These are phyloP conservation scores for Schrankia costaestrigalis DNA, from an alignment of 2,888 invertebrate genomes.

Conservation along the genomic window DNA sequence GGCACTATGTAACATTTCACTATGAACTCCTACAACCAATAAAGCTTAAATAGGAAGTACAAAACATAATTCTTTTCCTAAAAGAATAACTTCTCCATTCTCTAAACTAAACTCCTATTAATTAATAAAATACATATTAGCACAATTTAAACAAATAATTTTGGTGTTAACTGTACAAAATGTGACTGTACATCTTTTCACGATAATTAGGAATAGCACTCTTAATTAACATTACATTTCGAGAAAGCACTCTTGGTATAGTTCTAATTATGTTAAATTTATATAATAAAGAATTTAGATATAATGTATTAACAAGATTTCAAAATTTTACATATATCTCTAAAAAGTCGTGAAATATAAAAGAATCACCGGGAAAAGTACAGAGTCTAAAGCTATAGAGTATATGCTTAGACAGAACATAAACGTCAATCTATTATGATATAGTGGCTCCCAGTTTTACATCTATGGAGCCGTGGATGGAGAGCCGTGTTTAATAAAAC, in stretches of 20 bases:
- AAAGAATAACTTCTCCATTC: slow-evolving; percentile 71
- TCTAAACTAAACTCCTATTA: slow-evolving; percentile 42
- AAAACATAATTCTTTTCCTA: slow-evolving; percentile 74
- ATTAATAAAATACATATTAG: slow-evolving; percentile 51
- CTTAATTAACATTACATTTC: slow-evolving; percentile 54
- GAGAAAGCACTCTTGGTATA: slow-evolving; percentile 72
- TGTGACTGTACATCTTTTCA: slow-evolving; percentile 33
- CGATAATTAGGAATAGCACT: slow-evolving; percentile 45
- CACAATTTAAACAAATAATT: slow-evolving; percentile 52
- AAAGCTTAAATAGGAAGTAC: slow-evolving; percentile 59
- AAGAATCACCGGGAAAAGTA: slow-evolving; percentile 12
- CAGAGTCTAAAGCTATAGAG: slow-evolving; percentile 25
- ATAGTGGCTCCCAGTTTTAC: slow-evolving; percentile 12
- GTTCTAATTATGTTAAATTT: slow-evolving; percentile 29
- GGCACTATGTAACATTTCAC: slow-evolving; percentile 27
- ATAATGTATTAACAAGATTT: slow-evolving; percentile 33
- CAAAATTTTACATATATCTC: slow-evolving; percentile 32
- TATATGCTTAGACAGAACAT: slow-evolving; percentile 17
- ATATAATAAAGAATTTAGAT: slow-evolving; percentile 32
- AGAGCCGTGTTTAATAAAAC: slow-evolving; percentile 14
- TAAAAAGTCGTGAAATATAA: slow-evolving; percentile 21
- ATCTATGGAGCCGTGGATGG: slow-evolving; percentile 9
- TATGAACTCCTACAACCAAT: slow-evolving; percentile 41
- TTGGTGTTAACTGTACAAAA: slow-evolving; percentile 51
- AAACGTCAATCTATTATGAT: slow-evolving; percentile 11